Evolutionary conservation across 1,140 invertebrate genomes (phyloP), one percentile per base, ranked within the genome.

Genomic region (Pseudachorutes palmiensis): DNA sequence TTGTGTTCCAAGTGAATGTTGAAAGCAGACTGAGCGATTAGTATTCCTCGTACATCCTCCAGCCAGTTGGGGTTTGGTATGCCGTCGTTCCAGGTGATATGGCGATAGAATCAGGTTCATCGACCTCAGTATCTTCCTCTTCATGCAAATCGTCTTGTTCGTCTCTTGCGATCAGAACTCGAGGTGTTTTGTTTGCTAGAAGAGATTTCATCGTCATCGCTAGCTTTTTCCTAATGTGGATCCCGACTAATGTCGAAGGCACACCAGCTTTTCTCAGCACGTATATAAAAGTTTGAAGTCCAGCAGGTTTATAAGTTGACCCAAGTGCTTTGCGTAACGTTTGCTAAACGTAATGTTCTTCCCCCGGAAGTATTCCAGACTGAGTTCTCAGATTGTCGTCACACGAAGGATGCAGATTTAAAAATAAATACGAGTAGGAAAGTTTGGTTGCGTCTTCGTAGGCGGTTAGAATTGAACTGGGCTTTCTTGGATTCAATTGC

Each of bases 361-460:
- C 61, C 22, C 22, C 30, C 0, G 69, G 55, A 22, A 70, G 29
- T 12, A 70, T 64, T 24, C 65, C 48, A 5, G n/a, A 51, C 31
- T 19, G 2, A 1, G 66, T 48, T 63, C 69, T n/a, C 0, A 67
- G 9, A 1, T 28, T 19, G 29, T 70, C 69, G 19, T 63, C 48
- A 61, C 69, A 70, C 3, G 26, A n/a, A 19, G 65, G 65, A 60
- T 64, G 64, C 1, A 58, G 31, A 49, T 66, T 67, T 29, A 70
- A 16, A 32, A 64, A 63, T 60, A 70, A 64, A 26, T 70, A 66
- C 0, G 22, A 22, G 28, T 63, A 70, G 2, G 69, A 65, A 2
- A 41, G 16, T 33, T n/a, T 0, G 1, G 69, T 70, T 45, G 69
- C 69, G 24, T 67, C 28, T 63, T 66, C 28, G 49, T 70, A 70